Percentiles rank a stretch among this genome's conserved stretches.
Evolutionary conservation across 2,113 vertebrate genomes (phyloP).

Genomic region (Pygathrix nemaeus): DNA sequence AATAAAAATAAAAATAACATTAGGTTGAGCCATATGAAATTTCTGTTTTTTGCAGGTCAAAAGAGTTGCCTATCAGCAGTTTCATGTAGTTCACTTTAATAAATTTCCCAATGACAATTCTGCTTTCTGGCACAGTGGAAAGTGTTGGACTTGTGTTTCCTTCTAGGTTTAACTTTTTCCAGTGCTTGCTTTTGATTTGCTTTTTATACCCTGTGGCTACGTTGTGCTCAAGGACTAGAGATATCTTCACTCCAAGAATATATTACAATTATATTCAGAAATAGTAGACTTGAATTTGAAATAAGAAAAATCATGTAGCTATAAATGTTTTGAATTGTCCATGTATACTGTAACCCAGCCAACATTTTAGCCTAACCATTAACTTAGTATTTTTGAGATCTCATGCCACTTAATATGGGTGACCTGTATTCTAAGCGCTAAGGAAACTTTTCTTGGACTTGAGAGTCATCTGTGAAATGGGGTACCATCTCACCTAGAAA

Average conservation of each 20-base stretch:
- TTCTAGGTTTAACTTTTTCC: conserved; percentile 53
- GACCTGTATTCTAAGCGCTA: background rate
- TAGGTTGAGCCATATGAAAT: background rate
- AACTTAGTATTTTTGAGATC: conserved; percentile 13
- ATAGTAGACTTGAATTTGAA: conserved; percentile 23
- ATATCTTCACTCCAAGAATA: background rate
- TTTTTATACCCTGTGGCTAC: conserved; percentile 14
- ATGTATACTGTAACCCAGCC: background rate
- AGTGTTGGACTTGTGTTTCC: conserved; percentile 46
- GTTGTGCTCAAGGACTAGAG: background rate
- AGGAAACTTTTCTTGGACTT: background rate
- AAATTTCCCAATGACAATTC: background rate
- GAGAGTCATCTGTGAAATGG: background rate
- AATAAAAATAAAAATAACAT: too few species aligned
- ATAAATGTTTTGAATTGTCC: conserved; percentile 8
- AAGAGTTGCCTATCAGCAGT: background rate
- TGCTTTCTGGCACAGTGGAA: conserved; percentile 41
- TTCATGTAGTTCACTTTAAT: background rate
- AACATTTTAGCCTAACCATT: background rate
- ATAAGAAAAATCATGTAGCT: background rate
- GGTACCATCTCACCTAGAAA: background rate
- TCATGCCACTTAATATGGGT: background rate
- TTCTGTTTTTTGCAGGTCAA: background rate
- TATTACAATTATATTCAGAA: background rate
- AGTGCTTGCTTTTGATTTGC: conserved; percentile 36